Evolutionary conservation across 2,113 vertebrate species (phyloP), one percentile per base, ranked within the genome.

Genomic region (Aviceda subcristata): DNA sequence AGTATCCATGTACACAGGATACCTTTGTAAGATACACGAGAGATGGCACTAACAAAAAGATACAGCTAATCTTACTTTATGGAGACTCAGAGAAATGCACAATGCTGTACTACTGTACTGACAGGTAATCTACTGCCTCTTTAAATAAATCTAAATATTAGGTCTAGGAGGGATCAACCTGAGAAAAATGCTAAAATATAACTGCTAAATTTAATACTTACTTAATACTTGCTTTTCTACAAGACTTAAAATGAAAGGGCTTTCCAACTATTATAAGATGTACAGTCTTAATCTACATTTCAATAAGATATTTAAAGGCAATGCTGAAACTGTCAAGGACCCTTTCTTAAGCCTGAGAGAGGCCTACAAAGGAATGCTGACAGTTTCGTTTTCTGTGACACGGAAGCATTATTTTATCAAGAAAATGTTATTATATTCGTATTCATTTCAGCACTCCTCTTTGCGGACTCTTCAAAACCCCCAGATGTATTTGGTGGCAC

Each of bases 231-330:
- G 81, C 83, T 97, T 98, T 97, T 97, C 94, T 96, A 96, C 91
- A 96, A 91, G 84, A 95, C 75, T 97, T 96, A 96, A 97, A 97
- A 98, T 97, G 88, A 88, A 97, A 97, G 97, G 76, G 45, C 94
- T 98, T 98, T 74, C 94, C 90, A 95, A 95, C 78, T 88, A 96
- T 97, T 98, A 92, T 89, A 96, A 97, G 74, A 97, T 85, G 62
- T 97, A 95, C 93, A 94, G 92, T 71, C 79, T 97, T 97, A 97
- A 98, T 97, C 92, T 98, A 95, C 95, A 97, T 98, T 98, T 98
- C 95, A 98, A 97, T 97, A 94, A 97, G 94, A 92, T 97, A 94
- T 98, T 98, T 98, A 93, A 98, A 97, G 88, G 90, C 96, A 97
- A 80, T 92, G 81, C 46, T 96, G 91, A 38, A 98, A 96, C 94